phyloP scores from a whole-genome alignment of 2,113 vertebrate species.

The Notechis scutatus region DNA sequence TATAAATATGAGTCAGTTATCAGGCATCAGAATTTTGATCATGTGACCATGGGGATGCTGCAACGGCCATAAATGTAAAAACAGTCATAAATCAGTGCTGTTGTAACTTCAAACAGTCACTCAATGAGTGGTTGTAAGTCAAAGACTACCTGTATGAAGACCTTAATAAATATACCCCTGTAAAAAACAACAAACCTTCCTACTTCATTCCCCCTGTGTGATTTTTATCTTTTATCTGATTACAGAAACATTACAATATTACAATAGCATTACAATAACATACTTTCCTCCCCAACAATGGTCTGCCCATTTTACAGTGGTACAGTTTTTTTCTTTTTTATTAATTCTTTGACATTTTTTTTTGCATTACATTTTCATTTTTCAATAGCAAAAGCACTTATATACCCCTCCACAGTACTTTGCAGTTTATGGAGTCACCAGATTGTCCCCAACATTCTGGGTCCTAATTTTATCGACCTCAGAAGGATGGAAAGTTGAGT shows the following conservation, averaged over 20 bases:
- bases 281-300: not conserved
- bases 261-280: not conserved
- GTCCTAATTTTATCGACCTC: no score
- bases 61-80: no score
- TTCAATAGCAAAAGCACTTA: not conserved
- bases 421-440: no score
- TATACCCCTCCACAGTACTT: no score
- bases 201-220: not conserved
- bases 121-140: no score
- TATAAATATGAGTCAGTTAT: no score
- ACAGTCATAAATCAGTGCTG: no score
- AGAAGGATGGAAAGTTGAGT: no score
- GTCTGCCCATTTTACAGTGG: not conserved
- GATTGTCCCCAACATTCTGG: no score
- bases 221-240: not conserved
- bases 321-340: not conserved
- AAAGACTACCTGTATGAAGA: not conserved
- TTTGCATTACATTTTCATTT: not conserved
- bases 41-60: no score
- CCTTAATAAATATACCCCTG: not conserved
- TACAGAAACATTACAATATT: not conserved
- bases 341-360: not conserved
- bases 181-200: not conserved
- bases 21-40: no score
- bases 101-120: no score